Percentiles rank a stretch among this genome's conserved stretches.
phyloP scores from a whole-genome alignment of 2,113 vertebrate species.

The Platichthys flesus region DNA sequence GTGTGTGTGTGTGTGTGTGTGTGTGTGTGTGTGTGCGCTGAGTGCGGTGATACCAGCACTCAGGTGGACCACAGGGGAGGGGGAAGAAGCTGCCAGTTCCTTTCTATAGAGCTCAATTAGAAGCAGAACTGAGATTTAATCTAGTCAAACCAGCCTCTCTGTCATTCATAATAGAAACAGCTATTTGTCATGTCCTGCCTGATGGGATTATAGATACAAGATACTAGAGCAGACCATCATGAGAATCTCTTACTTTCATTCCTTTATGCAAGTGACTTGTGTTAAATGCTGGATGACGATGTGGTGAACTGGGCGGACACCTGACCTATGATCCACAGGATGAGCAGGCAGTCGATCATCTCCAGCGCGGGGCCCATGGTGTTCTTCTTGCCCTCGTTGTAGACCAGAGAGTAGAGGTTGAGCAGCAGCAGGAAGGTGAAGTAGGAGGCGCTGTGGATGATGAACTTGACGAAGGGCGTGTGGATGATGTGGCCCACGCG shows the following conservation, averaged over 20 bases:
- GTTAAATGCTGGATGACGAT: neutral
- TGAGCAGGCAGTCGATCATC: slow-evolving; percentile 96
- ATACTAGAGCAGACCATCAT: slow-evolving; percentile 45
- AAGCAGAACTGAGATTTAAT: slow-evolving; percentile 50
- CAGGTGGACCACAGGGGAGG: slow-evolving; percentile 34
- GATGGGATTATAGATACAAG: slow-evolving; percentile 60
- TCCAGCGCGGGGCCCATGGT: slow-evolving; percentile 95
- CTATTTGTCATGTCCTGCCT: slow-evolving; percentile 52
- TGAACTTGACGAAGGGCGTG: slow-evolving; percentile 98
- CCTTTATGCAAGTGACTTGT: neutral
- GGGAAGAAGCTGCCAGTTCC: slow-evolving; percentile 25
- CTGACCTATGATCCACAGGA: slow-evolving; percentile 97
- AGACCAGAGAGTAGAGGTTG: slow-evolving; percentile 98
- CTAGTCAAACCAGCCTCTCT: slow-evolving; percentile 41
- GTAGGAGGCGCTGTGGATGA: slow-evolving; percentile 98
- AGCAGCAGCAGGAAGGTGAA: slow-evolving; percentile 95
- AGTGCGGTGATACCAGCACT: slow-evolving; percentile 37
- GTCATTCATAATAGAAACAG: slow-evolving; percentile 44
- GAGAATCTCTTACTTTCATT: slow-evolving; percentile 49
- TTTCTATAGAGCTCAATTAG: slow-evolving; percentile 51
- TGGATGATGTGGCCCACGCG: slow-evolving; percentile 96
- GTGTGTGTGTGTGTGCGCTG: slow-evolving; percentile 1
- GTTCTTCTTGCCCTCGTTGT: slow-evolving; percentile 96
- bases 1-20: neutral
- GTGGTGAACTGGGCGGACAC: slow-evolving; percentile 7